Evolutionary conservation across 2,888 invertebrate species (phyloP).

Genomic region (Unio delphinus): DNA sequence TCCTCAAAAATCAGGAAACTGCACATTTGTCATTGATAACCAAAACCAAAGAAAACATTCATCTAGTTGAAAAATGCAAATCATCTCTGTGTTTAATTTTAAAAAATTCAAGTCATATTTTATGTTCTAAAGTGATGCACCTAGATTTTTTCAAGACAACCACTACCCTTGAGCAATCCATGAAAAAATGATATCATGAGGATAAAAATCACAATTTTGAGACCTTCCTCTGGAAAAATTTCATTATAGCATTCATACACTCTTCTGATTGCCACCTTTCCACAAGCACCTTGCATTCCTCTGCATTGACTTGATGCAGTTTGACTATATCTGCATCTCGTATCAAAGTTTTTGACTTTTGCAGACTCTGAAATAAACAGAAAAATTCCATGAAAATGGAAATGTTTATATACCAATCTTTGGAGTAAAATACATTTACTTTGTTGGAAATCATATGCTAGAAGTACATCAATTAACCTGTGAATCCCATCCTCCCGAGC

Average conservation of each 20-base stretch:
- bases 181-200: slow-evolving; percentile 7
- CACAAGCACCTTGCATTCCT: slow-evolving; percentile 80
- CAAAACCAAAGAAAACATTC: too few relatives aligned
- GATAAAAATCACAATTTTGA: slow-evolving; percentile 32
- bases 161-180: slow-evolving; percentile 2
- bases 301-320: slow-evolving; percentile 79
- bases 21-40: too few relatives aligned
- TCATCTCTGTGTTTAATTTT: too few relatives aligned
- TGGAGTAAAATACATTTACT: not conserved
- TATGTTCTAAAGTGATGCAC: too few relatives aligned
- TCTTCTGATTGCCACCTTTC: slow-evolving; percentile 80
- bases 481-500: too few relatives aligned
- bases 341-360: slow-evolving; percentile 81
- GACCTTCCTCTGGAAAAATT: slow-evolving; percentile 72
- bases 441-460: not conserved
- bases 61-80: too few relatives aligned
- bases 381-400: not conserved
- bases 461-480: not conserved
- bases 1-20: too few relatives aligned
- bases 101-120: too few relatives aligned
- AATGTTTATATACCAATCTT: not conserved
- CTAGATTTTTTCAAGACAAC: too few relatives aligned
- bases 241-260: slow-evolving; percentile 77
- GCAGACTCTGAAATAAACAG: slow-evolving; percentile 75
- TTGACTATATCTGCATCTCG: slow-evolving; percentile 76